phyloP scores from a whole-genome alignment of 2,888 invertebrate genomes.

The Drosophila conformis region DNA sequence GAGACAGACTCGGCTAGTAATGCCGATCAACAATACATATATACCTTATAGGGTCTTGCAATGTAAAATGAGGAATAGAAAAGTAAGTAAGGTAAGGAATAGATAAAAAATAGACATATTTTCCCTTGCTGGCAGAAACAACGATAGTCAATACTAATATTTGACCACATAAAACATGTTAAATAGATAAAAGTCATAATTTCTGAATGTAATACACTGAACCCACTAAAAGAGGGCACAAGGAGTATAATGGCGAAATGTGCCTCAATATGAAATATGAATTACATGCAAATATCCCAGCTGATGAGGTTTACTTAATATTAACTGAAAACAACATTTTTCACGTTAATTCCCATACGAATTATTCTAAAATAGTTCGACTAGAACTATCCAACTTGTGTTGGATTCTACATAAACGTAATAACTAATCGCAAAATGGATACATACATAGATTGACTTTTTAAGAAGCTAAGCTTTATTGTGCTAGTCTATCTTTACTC shows the following conservation, averaged over 20 bases:
- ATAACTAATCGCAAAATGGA: not conserved
- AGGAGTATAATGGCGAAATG: too few relatives aligned
- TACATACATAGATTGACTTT: not conserved
- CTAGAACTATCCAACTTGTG: not conserved
- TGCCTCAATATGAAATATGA: too few relatives aligned
- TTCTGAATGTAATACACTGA: not conserved
- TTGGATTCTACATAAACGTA: not conserved
- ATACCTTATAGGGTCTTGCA: not conserved
- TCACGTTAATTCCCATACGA: not conserved
- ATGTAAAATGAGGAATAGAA: not conserved
- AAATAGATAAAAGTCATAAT: not conserved
- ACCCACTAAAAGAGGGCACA: not conserved
- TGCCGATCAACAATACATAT: not conserved
- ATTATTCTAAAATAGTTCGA: not conserved
- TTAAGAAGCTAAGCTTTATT: not conserved
- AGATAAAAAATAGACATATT: not conserved
- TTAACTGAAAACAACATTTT: not conserved
- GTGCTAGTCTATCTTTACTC: not conserved
- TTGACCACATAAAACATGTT: not conserved
- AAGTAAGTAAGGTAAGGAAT: not conserved
- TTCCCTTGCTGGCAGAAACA: not conserved
- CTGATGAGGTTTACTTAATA: not conserved
- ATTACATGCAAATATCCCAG: not conserved
- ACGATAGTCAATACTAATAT: not conserved
- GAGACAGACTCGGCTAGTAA: not conserved